Percentiles rank a stretch among this genome's conserved stretches.
These are phyloP conservation scores for Halocynthia roretzi DNA, from an alignment of 23 tunicate genomes.

Conservation along the genomic window DNA sequence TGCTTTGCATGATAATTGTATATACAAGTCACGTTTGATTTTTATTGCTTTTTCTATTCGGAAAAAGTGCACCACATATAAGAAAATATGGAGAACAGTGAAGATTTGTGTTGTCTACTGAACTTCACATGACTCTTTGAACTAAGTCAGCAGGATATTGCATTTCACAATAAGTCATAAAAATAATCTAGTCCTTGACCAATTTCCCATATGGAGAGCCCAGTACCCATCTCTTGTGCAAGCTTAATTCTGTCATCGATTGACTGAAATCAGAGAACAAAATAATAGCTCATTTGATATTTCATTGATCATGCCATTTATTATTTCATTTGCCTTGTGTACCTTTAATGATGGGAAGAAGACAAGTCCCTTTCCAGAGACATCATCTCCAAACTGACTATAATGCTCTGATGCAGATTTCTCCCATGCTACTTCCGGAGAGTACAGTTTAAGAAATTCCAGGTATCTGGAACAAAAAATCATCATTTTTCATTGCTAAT, in stretches of 20 bases:
- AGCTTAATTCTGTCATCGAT: constrained; percentile 55
- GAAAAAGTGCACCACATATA: no score
- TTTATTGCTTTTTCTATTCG: no score
- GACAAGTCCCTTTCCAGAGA: constrained; percentile 14
- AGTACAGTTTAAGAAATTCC: constrained; percentile 27
- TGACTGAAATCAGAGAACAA: constrained; percentile 30
- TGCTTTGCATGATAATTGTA: no score
- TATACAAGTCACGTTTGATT: no score
- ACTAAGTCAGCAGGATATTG: background rate
- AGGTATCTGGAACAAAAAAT: constrained; percentile 38
- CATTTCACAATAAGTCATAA: constrained; percentile 64
- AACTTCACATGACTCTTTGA: no score
- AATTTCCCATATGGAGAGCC: constrained; percentile 96
- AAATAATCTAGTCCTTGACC: constrained; percentile 99
- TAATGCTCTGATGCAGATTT: constrained; percentile 40
- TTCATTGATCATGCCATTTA: background rate
- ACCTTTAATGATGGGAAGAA: constrained; percentile 76
- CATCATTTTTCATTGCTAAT: background rate
- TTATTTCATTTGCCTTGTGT: background rate
- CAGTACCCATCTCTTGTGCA: constrained; percentile 68
- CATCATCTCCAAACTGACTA: constrained; percentile 17
- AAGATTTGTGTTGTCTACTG: no score
- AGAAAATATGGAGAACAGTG: no score
- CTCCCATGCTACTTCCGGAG: constrained; percentile 51
- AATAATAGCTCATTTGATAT: background rate